A percentile compares a stretch with the other conserved stretches of the same genome.
Evolutionary conservation across 2,113 vertebrate species (phyloP).

Genomic region (Tragelaphus imberbis): DNA sequence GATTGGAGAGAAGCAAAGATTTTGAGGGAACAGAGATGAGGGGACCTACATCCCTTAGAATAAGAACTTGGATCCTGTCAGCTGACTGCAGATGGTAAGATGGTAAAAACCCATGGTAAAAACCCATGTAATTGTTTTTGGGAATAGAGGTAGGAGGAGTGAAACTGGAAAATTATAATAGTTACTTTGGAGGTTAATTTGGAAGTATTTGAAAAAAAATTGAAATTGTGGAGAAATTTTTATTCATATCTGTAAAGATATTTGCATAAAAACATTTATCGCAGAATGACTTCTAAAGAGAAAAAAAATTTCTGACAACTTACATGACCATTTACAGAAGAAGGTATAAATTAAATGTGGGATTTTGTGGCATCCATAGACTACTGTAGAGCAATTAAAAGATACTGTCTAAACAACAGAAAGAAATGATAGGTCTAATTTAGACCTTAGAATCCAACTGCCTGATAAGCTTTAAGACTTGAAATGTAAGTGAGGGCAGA

Average conservation of each 20-base stretch:
- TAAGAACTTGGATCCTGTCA: not conserved
- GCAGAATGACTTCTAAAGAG: not conserved
- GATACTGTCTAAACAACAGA: not conserved
- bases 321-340: not conserved
- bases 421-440: not conserved
- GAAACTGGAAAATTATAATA: not conserved
- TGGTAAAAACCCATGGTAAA: not conserved
- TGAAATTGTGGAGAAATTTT: conserved; percentile 17
- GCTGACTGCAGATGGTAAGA: not conserved
- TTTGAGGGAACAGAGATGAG: not conserved
- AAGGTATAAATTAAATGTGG: not conserved
- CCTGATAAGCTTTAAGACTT: not conserved
- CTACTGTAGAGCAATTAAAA: not conserved
- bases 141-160: not conserved
- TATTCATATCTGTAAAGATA: not conserved
- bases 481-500: not conserved
- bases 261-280: not conserved
- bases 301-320: not conserved
- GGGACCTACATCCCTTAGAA: not conserved
- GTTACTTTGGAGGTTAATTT: not conserved
- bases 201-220: not conserved
- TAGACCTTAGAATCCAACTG: not conserved
- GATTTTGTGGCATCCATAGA: not conserved
- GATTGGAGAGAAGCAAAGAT: not conserved
- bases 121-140: not conserved